Evolutionary conservation across 2,888 invertebrate species (phyloP).

Genomic region (Scaptomyza parva): DNA sequence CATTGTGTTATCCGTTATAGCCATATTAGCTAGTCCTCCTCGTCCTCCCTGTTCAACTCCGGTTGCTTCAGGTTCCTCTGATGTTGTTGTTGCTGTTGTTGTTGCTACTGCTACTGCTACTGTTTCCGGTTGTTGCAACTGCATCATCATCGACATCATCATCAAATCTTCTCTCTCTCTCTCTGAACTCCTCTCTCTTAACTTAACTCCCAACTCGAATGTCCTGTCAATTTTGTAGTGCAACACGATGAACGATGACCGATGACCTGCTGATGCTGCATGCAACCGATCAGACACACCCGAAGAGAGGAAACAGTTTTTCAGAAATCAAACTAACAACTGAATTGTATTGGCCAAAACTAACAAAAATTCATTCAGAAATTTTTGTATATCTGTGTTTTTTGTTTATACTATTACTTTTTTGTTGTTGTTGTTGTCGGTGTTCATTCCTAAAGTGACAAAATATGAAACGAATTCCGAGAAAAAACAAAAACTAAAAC

Average conservation of each 20-base stretch:
- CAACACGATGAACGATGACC: too few species aligned
- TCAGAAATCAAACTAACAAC: neutral
- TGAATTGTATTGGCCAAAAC: neutral
- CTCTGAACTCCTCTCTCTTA: too few species aligned
- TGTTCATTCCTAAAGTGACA: neutral
- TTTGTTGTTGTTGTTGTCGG: neutral
- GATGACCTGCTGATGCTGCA: too few species aligned
- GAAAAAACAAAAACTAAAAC: too few species aligned
- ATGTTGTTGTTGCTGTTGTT: neutral
- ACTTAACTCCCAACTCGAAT: too few species aligned
- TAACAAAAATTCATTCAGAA: neutral
- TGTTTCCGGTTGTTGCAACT: neutral
- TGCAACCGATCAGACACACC: too few species aligned
- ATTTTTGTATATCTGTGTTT: neutral
- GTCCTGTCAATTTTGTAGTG: neutral
- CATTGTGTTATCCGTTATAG: conserved; percentile 11
- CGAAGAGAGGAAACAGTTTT: neutral
- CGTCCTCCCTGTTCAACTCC: neutral
- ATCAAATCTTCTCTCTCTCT: too few species aligned
- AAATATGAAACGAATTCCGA: neutral
- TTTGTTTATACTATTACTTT: neutral
- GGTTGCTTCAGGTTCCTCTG: neutral
- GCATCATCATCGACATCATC: neutral
- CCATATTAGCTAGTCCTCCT: too few species aligned
- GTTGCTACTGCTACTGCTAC: too few species aligned